Conservation (phyloP, 1,140 invertebrate species). For the Megathymus violae region DNA sequence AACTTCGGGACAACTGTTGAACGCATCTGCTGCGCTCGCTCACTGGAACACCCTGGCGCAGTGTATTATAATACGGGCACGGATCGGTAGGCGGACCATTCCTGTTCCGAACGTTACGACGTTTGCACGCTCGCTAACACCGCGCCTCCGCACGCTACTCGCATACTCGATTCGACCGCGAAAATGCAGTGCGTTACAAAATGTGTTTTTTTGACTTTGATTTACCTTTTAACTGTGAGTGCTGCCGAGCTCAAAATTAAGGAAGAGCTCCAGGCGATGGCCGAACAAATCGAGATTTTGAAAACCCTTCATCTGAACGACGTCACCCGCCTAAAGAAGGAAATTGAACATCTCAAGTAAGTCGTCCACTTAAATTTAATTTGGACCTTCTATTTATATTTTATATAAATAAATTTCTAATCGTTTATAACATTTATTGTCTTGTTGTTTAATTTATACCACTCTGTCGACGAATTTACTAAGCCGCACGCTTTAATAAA, state of each 20-base stretch:
- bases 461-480: background rate
- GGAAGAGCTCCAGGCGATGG: slow-evolving; percentile 55
- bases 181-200: slow-evolving; percentile 63
- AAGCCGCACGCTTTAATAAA: slow-evolving; percentile 1
- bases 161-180: slow-evolving; percentile 39
- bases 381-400: slow-evolving; percentile 17
- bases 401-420: too few relatives aligned
- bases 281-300: slow-evolving; percentile 60
- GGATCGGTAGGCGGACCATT: slow-evolving; percentile 46
- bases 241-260: slow-evolving; percentile 53
- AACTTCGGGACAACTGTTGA: slow-evolving; percentile 72
- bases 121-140: slow-evolving; percentile 29
- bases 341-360: slow-evolving; percentile 70
- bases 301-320: slow-evolving; percentile 59
- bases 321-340: slow-evolving; percentile 54
- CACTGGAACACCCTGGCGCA: slow-evolving; percentile 42
- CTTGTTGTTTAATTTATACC: background rate
- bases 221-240: slow-evolving; percentile 48
- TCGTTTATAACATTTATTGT: background rate
- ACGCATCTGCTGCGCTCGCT: slow-evolving; percentile 61
- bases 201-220: slow-evolving; percentile 52
- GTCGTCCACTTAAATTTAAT: slow-evolving; percentile 46
- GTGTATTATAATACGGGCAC: slow-evolving; percentile 50
- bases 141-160: slow-evolving; percentile 28
- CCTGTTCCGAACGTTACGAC: slow-evolving; percentile 43